phyloP scores from a whole-genome alignment of 2,797 vertebrate genomes.

The Rallus crepitans region DNA sequence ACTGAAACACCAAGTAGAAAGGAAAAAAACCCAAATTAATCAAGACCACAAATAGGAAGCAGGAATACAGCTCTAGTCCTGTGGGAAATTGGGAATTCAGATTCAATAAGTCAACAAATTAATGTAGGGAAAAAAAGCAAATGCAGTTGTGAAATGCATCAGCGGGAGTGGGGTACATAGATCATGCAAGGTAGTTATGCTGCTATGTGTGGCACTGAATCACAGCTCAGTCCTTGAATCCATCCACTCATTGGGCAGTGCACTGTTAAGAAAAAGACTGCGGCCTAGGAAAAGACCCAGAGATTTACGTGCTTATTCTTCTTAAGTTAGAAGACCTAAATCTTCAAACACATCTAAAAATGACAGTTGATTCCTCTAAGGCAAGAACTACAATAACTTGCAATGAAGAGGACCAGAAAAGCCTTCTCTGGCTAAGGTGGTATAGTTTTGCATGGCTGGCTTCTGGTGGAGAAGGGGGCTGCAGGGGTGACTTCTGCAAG shows the following conservation, averaged over 20 bases:
- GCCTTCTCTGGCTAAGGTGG: neutral
- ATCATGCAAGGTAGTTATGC: neutral
- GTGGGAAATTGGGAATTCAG: neutral
- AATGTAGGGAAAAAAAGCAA: neutral
- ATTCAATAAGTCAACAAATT: neutral
- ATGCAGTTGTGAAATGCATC: neutral
- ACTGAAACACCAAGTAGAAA: neutral
- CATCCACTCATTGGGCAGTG: accelerated
- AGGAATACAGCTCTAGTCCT: neutral
- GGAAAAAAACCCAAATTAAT: neutral
- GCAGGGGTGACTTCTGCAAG: too few relatives aligned
- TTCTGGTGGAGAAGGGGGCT: too few relatives aligned
- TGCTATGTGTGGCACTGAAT: neutral
- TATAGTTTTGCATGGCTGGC: too few relatives aligned
- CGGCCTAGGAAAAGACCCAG: neutral
- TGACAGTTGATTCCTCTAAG: neutral
- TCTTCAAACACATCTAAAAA: neutral
- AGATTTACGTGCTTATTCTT: neutral
- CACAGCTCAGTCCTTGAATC: neutral
- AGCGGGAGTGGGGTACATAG: neutral
- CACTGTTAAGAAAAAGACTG: neutral
- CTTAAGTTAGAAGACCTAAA: neutral
- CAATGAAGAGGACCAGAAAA: neutral
- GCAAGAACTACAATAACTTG: neutral
- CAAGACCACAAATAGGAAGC: neutral